Percentiles rank a stretch among this genome's conserved stretches.
Evolutionary conservation across 2,888 invertebrate species (phyloP).

Genomic region (Hemithea aestivaria): DNA sequence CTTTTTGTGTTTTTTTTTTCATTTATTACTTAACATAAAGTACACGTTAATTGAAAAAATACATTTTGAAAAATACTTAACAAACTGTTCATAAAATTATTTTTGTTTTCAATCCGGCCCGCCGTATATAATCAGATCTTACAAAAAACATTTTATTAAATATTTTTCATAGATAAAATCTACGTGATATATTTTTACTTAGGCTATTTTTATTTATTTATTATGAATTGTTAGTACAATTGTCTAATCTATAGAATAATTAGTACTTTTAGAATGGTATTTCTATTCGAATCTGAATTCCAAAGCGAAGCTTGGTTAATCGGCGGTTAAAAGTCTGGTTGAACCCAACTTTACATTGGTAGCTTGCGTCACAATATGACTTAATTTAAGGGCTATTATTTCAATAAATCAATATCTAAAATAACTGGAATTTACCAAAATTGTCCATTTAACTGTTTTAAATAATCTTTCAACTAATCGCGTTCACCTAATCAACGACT

Average conservation of each 20-base stretch:
- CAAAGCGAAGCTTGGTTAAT: slow-evolving; percentile 7
- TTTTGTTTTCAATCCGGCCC: slow-evolving; percentile 3
- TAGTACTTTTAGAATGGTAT: slow-evolving; percentile 33
- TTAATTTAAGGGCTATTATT: no score
- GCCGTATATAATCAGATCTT: slow-evolving; percentile 12
- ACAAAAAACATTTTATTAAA: slow-evolving; percentile 15
- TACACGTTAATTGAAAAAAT: background rate
- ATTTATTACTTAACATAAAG: background rate
- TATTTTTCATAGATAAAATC: slow-evolving; percentile 8
- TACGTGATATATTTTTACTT: background rate
- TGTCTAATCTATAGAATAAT: slow-evolving; percentile 42
- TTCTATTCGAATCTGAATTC: slow-evolving; percentile 14
- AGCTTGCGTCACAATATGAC: no score
- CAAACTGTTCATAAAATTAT: slow-evolving; percentile 13
- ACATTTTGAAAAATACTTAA: slow-evolving; percentile 9
- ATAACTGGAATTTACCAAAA: no score
- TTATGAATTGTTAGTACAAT: slow-evolving; percentile 37
- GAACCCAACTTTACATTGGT: background rate
- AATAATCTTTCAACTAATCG: no score
- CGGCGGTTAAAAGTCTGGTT: slow-evolving; percentile 9
- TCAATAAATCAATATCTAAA: no score
- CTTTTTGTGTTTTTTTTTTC: slow-evolving; percentile 5
- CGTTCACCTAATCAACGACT: no score
- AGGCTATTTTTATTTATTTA: slow-evolving; percentile 3
- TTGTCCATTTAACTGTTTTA: no score